Conservation (phyloP, 2,888 invertebrate species). For the Andrena hattorfiana region DNA sequence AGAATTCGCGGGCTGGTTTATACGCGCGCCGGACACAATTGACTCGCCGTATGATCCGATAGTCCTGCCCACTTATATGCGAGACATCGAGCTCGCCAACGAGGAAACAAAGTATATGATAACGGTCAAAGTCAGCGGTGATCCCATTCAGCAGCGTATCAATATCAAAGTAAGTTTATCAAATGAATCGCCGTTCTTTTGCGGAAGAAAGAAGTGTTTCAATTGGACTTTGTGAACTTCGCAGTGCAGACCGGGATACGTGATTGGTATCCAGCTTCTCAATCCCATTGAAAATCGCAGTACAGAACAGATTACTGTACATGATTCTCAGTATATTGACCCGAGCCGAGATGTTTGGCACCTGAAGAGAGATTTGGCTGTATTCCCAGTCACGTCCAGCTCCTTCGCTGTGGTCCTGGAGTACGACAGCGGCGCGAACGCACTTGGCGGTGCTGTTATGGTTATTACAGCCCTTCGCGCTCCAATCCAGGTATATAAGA, state of each 20-base stretch:
- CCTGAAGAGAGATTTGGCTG: constrained; percentile 92
- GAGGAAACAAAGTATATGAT: constrained; percentile 93
- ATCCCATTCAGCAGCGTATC: constrained; percentile 83
- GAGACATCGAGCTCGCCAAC: constrained; percentile 88
- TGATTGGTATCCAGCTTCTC: constrained; percentile 94
- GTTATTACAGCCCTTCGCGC: constrained; percentile 91
- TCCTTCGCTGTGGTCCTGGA: constrained; percentile 92
- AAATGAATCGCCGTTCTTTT: not conserved
- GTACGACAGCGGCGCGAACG: constrained; percentile 92
- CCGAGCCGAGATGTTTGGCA: constrained; percentile 88
- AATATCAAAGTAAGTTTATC: constrained; percentile 76
- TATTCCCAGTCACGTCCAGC: constrained; percentile 95
- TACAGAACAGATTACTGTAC: constrained; percentile 92
- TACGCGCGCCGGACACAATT: constrained; percentile 88
- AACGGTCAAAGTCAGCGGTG: constrained; percentile 89
- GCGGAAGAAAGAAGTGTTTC: not conserved
- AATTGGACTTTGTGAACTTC: constrained; percentile 26
- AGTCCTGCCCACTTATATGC: constrained; percentile 88
- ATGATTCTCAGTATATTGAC: constrained; percentile 91
- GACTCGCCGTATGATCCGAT: constrained; percentile 92
- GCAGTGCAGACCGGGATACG: constrained; percentile 92
- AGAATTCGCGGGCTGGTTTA: constrained; percentile 97
- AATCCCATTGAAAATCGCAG: constrained; percentile 96
- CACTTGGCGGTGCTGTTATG: constrained; percentile 93
- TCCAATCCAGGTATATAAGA: constrained; percentile 86